Conservation (phyloP, 1,140 invertebrate species). For the Paralvinella palmiformis region DNA sequence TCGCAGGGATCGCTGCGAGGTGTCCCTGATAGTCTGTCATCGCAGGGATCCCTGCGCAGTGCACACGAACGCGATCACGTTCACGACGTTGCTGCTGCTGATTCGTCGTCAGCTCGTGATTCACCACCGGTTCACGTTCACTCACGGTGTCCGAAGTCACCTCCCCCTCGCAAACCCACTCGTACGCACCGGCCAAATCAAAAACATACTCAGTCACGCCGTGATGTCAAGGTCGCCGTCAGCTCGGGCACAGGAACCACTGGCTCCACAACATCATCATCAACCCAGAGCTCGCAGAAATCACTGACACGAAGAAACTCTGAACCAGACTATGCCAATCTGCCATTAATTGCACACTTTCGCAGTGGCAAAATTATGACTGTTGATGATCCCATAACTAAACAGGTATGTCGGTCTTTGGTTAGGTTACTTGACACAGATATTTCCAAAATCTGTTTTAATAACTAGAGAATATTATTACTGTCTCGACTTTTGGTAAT, state of each 20-base stretch:
- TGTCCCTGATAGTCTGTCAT: constrained; percentile 43
- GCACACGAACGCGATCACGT: constrained; percentile 18
- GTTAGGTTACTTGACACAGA: too few species aligned
- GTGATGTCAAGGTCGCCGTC: too few species aligned
- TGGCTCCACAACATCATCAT: not conserved
- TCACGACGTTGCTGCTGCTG: not conserved
- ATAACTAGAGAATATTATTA: too few species aligned
- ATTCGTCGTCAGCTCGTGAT: not conserved
- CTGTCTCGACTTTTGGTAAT: too few species aligned
- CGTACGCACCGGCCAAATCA: not conserved
- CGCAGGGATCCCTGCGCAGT: constrained; percentile 37
- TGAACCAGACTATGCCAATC: constrained; percentile 46
- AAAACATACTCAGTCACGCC: too few species aligned
- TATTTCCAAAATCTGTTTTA: too few species aligned
- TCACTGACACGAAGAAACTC: constrained; percentile 20
- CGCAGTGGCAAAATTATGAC: not conserved
- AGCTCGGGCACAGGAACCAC: too few species aligned
- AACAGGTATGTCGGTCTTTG: not conserved
- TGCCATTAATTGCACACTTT: constrained; percentile 23
- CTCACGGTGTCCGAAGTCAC: not conserved
- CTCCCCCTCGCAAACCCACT: not conserved
- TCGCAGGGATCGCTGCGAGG: constrained; percentile 50
- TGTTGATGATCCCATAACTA: not conserved
- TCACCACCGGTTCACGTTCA: not conserved
- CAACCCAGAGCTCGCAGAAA: not conserved